Evolutionary conservation across 1,140 invertebrate species (phyloP), one percentile per base, ranked within the genome.

Genomic region (Procambarus virginalis): DNA sequence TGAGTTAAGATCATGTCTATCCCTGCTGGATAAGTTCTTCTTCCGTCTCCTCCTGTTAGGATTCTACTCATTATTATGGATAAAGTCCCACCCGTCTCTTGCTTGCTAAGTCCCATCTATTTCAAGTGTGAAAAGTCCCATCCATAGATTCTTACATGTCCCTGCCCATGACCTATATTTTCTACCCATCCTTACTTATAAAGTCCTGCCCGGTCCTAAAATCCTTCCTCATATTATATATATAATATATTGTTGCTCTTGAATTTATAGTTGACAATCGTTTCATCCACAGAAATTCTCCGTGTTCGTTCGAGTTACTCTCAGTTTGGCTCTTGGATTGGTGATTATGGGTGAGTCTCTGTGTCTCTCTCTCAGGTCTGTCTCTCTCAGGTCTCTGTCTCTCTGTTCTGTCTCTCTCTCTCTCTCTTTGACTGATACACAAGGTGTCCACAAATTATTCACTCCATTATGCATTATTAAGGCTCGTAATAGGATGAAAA

Each of bases 1-100:
- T 95, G 93, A 93, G 93, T 93, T 55, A 12, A 2, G 51, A 34
- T 34, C 34, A 34, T 34, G 34, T 34, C 34, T 34, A 34, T 34
- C 34, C 34, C 34, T 34, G 34, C 34, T 34, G 34, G 34, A 34
- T 34, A 34, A 34, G 34, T 34, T 1, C 34, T 34, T 34, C 34
- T 34, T 34, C 34, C 34, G 34, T 34, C 34, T 34, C 34, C 34
- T 34, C 34, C 34, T 34, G 34, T 1, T 34, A 34, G 34, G 34
- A 34, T 34, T 34, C 34, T 34, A 34, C 34, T 34, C 34, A 34
- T 34, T 34, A 34, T 0, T 34, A 34, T 0, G 34, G 34, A 34
- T 34, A 34, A 34, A 34, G 34, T 34, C 34, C 34, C 34, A 34
- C 34, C 34, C 34, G 34, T 34, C 34, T 34, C 34, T 34, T 34